Conservation (phyloP, 1,140 invertebrate genomes). For the Drosophila insularis region DNA sequence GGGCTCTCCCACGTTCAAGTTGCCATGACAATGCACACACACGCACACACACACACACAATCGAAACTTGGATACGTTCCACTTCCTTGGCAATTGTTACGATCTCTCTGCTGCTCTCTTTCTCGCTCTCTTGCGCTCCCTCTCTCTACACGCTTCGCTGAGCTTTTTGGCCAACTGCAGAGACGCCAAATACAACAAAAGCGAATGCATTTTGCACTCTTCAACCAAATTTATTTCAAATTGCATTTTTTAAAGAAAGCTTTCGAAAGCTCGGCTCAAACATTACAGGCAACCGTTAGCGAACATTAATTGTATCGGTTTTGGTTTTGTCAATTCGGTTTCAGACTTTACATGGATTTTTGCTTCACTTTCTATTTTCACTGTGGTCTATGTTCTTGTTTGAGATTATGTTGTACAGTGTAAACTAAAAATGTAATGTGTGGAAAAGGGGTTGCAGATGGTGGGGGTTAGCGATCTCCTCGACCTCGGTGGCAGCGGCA, state of each 20-base stretch:
- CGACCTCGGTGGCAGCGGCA: background rate
- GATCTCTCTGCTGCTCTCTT: slow-evolving; percentile 12
- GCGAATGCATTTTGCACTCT: background rate
- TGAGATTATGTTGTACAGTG: background rate
- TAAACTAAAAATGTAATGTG: background rate
- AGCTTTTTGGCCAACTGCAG: slow-evolving; percentile 63
- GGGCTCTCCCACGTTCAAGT: slow-evolving; percentile 73
- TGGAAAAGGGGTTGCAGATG: background rate
- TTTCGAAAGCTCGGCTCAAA: background rate
- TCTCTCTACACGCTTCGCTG: slow-evolving; percentile 52
- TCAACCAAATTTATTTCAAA: background rate
- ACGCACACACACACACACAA: slow-evolving; percentile 11
- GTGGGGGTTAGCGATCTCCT: slow-evolving; percentile 1
- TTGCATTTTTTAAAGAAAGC: background rate
- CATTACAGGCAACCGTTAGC: background rate
- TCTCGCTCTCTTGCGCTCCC: background rate
- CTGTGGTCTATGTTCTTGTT: too few species aligned
- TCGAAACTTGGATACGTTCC: slow-evolving; percentile 38
- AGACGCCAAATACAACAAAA: slow-evolving; percentile 17
- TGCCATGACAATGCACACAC: slow-evolving; percentile 43
- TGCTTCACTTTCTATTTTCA: too few species aligned
- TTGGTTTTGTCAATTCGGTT: too few species aligned
- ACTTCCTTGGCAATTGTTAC: slow-evolving; percentile 56
- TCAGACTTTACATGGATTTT: too few species aligned
- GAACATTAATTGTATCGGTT: too few species aligned